Percentiles rank a stretch among this genome's conserved stretches.
phyloP scores from a whole-genome alignment of 1,140 invertebrate genomes.

The Caenorhabditis tropicalis region DNA sequence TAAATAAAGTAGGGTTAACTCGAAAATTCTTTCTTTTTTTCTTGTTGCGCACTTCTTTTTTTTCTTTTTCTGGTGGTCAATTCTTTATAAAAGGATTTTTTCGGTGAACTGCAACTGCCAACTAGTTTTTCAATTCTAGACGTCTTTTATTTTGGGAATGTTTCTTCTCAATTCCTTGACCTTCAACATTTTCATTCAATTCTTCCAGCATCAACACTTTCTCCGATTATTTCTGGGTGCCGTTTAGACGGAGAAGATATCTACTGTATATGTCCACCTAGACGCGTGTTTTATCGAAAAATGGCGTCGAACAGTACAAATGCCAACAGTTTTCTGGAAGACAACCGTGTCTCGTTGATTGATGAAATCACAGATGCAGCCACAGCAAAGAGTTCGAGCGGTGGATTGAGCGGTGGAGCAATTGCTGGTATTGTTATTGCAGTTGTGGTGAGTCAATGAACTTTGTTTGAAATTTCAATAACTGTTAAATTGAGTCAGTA shows the following conservation, averaged over 20 bases:
- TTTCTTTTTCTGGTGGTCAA: neutral
- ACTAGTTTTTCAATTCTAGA: neutral
- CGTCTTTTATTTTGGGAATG: neutral
- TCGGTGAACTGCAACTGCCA: neutral
- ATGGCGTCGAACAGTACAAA: slow-evolving; percentile 21
- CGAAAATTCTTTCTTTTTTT: neutral
- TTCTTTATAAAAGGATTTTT: neutral
- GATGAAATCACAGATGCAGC: neutral
- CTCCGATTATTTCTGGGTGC: slow-evolving; percentile 49
- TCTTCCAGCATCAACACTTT: slow-evolving; percentile 46
- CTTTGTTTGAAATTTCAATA: neutral
- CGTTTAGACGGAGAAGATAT: slow-evolving; percentile 38
- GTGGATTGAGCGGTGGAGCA: slow-evolving; percentile 54
- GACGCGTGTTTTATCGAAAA: neutral
- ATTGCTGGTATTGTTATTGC: slow-evolving; percentile 64
- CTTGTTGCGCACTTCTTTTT: neutral
- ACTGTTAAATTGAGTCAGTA: neutral
- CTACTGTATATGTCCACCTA: slow-evolving; percentile 50
- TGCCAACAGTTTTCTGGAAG: slow-evolving; percentile 1
- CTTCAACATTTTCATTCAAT: neutral
- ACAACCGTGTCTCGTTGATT: neutral
- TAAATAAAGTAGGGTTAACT: neutral
- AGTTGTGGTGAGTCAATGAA: slow-evolving; percentile 59
- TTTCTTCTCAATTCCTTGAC: neutral
- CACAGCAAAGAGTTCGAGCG: neutral